Base-by-base conservation (phyloP, 2,888 invertebrate genomes). In the Lepidonotus clava region DNA sequence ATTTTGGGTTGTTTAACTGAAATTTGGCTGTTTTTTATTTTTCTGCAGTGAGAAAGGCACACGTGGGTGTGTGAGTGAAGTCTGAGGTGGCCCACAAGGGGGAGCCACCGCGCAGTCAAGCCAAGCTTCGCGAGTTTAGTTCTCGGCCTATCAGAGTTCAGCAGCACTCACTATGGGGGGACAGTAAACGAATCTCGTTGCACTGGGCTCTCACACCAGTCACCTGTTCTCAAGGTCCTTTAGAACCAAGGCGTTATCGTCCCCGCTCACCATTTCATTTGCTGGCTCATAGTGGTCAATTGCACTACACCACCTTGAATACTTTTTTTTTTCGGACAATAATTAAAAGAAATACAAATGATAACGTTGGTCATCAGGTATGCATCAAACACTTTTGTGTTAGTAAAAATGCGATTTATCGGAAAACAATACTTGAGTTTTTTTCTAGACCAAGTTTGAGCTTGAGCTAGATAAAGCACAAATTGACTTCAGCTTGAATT, bases 21-120 rank as follows among this genome's bases (percentile, higher is more conserved):
- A 80, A 46, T 80, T 80, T 80, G 80, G 80, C 80, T 80, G 46
- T 80, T 24, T 80, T 80, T 66, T 71, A 8, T 46, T 80, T 77
- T 46, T 46, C 80, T 46, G 80, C 80, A 80, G 80, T 80, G 80
- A 80, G 80, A 80, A 51, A 80, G 14, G 24, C 41, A 71, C 71
- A 71, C 71, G 18, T 34, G 71, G 46, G 24, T 51, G 46, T 51
- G 41, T 28, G 28, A 46, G 18, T 32, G 41, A 41, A 18, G 28
- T 32, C 46, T 51, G 51, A 80, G 46, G 80, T 80, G 46, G 28
- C 80, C 34, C 80, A 28, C 80, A 80, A 21, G 51, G 34, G 21
- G 80, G 80, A 24, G 46, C 80, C 80, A 51, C 80, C 51, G 46
- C 18, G 38, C 76, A 76, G 40, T 41, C 80, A 80, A 41, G 80